Evolutionary conservation across 1,140 invertebrate genomes (phyloP), one percentile per base, ranked within the genome.

Genomic region (Apis laboriosa): DNA sequence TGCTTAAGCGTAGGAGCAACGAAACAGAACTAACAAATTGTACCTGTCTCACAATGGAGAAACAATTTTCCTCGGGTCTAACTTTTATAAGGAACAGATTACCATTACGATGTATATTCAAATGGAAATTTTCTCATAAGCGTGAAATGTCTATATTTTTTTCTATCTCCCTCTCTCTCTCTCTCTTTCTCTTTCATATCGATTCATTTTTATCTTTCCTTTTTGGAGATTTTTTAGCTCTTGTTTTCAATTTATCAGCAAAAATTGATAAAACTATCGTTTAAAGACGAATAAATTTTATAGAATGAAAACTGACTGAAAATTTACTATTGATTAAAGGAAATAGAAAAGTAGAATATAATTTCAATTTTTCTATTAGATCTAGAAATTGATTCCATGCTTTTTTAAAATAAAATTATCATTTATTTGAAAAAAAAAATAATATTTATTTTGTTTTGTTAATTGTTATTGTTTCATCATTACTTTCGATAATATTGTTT

Each of bases 21-120:
- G 12, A 53, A 64, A 74, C 77, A 51, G n/a, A 24, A 21, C 51
- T 55, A 74, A 67, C 63, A 68, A 81, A 81, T 76, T 76, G 61
- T 66, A 56, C 19, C n/a, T 19, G 68, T 17, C 68, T 19, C 58
- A 67, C 43, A 67, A 9, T 11, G 72, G 56, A 2, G n/a, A 81
- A 78, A 78, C 75, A 78, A 78, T 78, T 71, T 64, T 49, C 56
- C 28, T 24, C 12, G 9, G 24, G 28, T 43, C 49, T 3, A 19
- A 19, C 21, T 17, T 68, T 61, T 66, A 58, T 53, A 61, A 8
- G n/a, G 15, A 49, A 58, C 53, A 13, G 24, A 11, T 17, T 28
- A 7, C 55, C 49, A 19, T 19, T 21, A 24, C 56, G 15, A 28
- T 28, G 17, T 71, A 67, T 34, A 83, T 83, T 63, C 66, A 71